Evolutionary conservation across 2,888 invertebrate genomes (phyloP), one percentile per base, ranked within the genome.

Genomic region (Eristalinus sepulchralis): DNA sequence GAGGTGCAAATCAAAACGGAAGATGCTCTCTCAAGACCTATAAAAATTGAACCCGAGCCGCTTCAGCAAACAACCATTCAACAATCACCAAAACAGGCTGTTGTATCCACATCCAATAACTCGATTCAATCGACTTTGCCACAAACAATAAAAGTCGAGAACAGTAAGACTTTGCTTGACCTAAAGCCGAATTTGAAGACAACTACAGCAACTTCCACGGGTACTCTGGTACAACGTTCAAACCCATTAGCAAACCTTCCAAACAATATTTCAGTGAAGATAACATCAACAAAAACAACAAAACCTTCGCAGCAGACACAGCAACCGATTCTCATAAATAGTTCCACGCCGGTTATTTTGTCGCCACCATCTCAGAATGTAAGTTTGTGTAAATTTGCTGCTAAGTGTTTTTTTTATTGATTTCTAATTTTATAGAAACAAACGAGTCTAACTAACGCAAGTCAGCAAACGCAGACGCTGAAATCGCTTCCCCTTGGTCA

Each of bases 241-340:
- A 89, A 89, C 88, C 91, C 92, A 1, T 81, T 92, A 87, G 92
- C 91, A 31, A 91, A 92, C 88, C 88, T 92, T 79, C 92, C 92
- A 33, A 92, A 92, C 81, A 92, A 92, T 68, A 92, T 92, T 70
- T 92, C 92, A 2, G 92, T 92, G 1, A 92, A 92, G 88, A 92
- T 92, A 17, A 92, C 92, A 11, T 91, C 91, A 9, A 89, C 91
- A 0, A 92, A 92, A 84, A 88, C 90, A 1, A 89, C 90, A 39
- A 91, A 90, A n/a, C 33, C 76, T 9, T 47, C 63, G 9, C 70
- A 70, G 39, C 68, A 64, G 62, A 0, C 17, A 86, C 91, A 90
- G 55, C 91, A 91, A 68, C 91, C 91, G 11, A 91, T 92, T 76
- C 79, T 91, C 39, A 92, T 91, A 36, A 92, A 91, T 75, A 92